A percentile compares a stretch with the other conserved stretches of the same genome.
Evolutionary conservation across 1,140 invertebrate genomes (phyloP).

Genomic region (Drosophila tsacasi): DNA sequence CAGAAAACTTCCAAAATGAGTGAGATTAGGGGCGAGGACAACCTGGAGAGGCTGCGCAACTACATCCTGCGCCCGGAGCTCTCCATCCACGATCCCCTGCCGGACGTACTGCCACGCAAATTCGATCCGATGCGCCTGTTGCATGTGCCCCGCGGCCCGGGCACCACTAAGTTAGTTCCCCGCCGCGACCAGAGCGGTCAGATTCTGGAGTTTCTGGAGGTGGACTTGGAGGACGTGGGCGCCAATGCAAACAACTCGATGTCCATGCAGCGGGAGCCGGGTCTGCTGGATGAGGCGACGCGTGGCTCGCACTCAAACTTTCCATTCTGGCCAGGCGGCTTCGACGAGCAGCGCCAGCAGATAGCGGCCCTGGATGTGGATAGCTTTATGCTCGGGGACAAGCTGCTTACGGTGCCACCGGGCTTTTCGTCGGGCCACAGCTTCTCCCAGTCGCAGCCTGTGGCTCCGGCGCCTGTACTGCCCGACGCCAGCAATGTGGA

Average conservation of each 20-base stretch:
- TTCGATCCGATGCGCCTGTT: constrained; percentile 72
- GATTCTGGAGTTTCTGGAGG: constrained; percentile 90
- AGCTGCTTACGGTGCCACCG: constrained; percentile 88
- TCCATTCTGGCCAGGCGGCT: constrained; percentile 93
- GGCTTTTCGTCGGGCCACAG: constrained; percentile 88
- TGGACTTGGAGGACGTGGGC: constrained; percentile 87
- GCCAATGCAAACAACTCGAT: constrained; percentile 91
- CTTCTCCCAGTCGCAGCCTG: constrained; percentile 72
- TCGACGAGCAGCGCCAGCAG: constrained; percentile 87
- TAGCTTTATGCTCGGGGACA: constrained; percentile 86
- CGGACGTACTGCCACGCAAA: constrained; percentile 69
- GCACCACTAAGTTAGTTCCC: constrained; percentile 83
- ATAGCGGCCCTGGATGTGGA: constrained; percentile 65
- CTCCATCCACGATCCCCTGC: constrained; percentile 74
- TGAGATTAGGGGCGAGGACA: constrained; percentile 56
- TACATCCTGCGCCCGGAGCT: constrained; percentile 79
- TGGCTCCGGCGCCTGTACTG: neutral
- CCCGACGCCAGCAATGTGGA: constrained; percentile 58
- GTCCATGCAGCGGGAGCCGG: constrained; percentile 89
- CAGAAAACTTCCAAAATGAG: constrained; percentile 34
- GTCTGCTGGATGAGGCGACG: constrained; percentile 86
- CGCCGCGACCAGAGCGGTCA: constrained; percentile 91
- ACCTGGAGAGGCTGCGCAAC: constrained; percentile 61
- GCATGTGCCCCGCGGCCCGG: constrained; percentile 63
- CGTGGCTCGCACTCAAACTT: constrained; percentile 90